Base-by-base conservation (phyloP, 2,888 invertebrate genomes). In the Diploptera punctata region DNA sequence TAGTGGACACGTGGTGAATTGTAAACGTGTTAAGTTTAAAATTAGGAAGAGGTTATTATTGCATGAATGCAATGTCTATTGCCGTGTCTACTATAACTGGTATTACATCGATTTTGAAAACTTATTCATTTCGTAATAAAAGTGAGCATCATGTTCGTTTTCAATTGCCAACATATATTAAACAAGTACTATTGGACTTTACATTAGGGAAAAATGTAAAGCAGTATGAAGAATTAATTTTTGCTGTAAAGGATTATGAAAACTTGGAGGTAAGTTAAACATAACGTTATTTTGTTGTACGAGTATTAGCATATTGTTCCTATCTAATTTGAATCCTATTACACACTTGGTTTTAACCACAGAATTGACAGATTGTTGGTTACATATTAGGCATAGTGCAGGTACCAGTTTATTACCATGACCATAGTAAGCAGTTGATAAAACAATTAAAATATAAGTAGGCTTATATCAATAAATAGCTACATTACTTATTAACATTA, bases 151-250 rank as follows among this genome's bases (percentile, higher is more conserved):
- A 83, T 1, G 80, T 84, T 71, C 84, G 83, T 33, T 87, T 88
- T 76, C 81, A 83, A 67, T 80, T 87, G 44, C 86, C 87, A 1
- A 81, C 83, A 76, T 83, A 86, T 78, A 79, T 88, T 1, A 83
- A 83, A 76, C 79, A 77, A 65, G 84, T 87, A 75, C 78, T 88
- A 18, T 77, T 80, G 67, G 82, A 85, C 74, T 86, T 82, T 77
- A 80, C 83, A 44, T 79, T 79, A 73, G 82, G 82, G 2, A 78
- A 79, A 70, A 82, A 84, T 71, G 78, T 80, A 2, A 83, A 83
- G 77, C 82, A 82, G 43, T 88, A 87, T 75, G 84, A 87, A 75
- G 84, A 85, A 73, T 80, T 88, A 60, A 81, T 88, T 61, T 83
- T 83, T 76, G 81, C 83, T 21, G 82, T 88, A 21, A 79, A 85